Evolutionary conservation across 2,888 invertebrate genomes (phyloP).

Genomic region (Ormyrus pomaceus): DNA sequence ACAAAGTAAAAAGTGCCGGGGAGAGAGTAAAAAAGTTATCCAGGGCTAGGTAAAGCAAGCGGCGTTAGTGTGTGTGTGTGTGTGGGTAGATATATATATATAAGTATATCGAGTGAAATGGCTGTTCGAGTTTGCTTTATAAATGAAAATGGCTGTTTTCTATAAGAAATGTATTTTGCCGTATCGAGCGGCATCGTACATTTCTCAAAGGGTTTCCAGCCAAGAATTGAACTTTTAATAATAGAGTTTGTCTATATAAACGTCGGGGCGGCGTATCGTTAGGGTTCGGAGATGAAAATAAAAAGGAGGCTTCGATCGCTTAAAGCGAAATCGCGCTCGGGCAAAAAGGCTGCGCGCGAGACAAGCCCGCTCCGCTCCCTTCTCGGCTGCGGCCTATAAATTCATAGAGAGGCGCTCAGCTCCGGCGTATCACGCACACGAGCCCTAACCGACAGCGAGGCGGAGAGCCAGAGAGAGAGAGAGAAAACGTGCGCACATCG

Average conservation of each 20-base stretch:
- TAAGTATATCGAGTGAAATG: conserved; percentile 18
- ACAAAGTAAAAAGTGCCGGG: neutral
- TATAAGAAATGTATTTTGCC: conserved; percentile 49
- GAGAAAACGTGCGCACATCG: neutral
- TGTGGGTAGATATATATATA: no score
- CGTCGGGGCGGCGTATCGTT: conserved; percentile 15
- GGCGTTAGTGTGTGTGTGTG: no score
- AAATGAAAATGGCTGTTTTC: conserved; percentile 53
- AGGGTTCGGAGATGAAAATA: conserved; percentile 30
- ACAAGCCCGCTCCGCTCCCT: neutral
- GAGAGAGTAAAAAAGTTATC: conserved; percentile 15
- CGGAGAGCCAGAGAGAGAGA: neutral
- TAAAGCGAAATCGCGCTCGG: conserved; percentile 12
- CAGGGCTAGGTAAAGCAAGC: neutral
- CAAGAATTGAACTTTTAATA: conserved; percentile 53
- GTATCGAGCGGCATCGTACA: conserved; percentile 24
- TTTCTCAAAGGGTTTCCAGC: conserved; percentile 44
- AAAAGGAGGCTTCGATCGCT: neutral
- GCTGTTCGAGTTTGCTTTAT: conserved; percentile 49
- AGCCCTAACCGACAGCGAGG: conserved; percentile 14
- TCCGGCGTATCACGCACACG: neutral
- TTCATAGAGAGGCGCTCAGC: neutral
- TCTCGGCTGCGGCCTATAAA: neutral
- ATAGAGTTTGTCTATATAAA: conserved; percentile 45
- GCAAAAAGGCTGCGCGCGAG: neutral